Evolutionary conservation across 2,797 vertebrate genomes (phyloP).

Genomic region (Hypotaenidia okinawae): DNA sequence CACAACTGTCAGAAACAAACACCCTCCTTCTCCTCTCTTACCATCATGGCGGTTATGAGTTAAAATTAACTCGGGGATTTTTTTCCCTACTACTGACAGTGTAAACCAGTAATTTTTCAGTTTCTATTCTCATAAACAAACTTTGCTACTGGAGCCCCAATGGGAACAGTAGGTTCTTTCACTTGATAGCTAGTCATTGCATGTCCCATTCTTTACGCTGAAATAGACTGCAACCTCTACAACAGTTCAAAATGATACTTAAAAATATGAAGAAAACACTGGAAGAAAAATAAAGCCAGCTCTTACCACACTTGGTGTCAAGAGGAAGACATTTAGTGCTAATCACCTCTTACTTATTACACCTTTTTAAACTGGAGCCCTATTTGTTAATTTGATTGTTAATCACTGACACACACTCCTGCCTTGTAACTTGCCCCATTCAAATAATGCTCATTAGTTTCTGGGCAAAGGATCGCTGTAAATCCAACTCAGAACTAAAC

Average conservation of each 20-base stretch:
- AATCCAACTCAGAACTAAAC: conserved; percentile 11
- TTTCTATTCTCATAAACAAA: neutral
- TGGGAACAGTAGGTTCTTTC: neutral
- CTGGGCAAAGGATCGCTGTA: neutral
- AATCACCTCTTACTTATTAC: conserved; percentile 33
- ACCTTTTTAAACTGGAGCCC: neutral
- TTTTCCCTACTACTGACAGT: neutral
- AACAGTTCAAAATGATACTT: neutral
- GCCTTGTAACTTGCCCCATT: neutral
- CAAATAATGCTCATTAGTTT: conserved; percentile 8
- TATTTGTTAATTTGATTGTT: neutral
- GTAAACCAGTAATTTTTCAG: neutral
- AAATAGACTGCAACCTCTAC: neutral
- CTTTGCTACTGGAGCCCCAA: neutral
- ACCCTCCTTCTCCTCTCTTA: neutral
- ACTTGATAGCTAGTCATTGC: neutral
- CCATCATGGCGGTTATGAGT: neutral
- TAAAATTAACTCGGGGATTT: neutral
- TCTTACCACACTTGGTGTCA: neutral
- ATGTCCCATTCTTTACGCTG: neutral
- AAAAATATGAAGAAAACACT: neutral
- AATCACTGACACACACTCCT: neutral
- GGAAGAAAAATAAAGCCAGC: neutral
- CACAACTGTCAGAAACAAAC: neutral
- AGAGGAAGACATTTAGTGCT: conserved; percentile 1